Percentiles rank a stretch among this genome's conserved stretches.
Evolutionary conservation across 2,113 vertebrate genomes (phyloP).

Genomic region (Anarrhichthys ocellatus): DNA sequence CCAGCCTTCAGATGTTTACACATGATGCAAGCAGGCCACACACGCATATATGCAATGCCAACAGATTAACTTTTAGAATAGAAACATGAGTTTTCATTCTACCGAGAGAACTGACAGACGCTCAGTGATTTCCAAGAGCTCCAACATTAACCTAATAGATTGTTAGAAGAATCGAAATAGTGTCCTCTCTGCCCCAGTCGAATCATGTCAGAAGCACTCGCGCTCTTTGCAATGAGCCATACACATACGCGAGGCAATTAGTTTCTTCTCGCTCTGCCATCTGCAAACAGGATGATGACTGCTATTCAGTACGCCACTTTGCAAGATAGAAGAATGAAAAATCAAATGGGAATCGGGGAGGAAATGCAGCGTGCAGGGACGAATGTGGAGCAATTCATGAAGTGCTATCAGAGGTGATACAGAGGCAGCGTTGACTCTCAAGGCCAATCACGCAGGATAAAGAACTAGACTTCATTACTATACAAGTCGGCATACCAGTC

Average conservation of each 20-base stretch:
- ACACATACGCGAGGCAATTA: conserved; percentile 1
- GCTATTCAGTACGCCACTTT: conserved; percentile 31
- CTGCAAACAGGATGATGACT: conserved; percentile 25
- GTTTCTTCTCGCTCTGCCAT: background rate
- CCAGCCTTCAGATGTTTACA: background rate
- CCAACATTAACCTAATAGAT: conserved; percentile 18
- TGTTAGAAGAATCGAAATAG: conserved; percentile 11
- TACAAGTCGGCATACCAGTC: conserved; percentile 47
- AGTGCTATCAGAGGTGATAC: conserved; percentile 29
- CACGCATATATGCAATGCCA: background rate
- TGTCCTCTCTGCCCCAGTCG: background rate
- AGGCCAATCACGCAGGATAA: conserved; percentile 43
- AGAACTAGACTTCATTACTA: conserved; percentile 55
- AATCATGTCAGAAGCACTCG: conserved; percentile 15
- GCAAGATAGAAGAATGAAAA: conserved; percentile 12
- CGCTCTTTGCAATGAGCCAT: conserved; percentile 15
- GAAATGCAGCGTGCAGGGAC: background rate
- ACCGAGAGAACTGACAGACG: conserved; percentile 17
- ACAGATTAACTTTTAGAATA: background rate
- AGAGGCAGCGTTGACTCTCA: conserved; percentile 43
- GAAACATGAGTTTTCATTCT: background rate
- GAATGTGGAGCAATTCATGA: background rate
- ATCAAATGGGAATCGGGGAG: conserved; percentile 1
- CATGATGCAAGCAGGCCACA: conserved; percentile 1
- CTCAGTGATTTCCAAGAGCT: background rate